A percentile compares a stretch with the other conserved stretches of the same genome.
Evolutionary conservation across 2,888 invertebrate species (phyloP).

Genomic region (Calliphora vomitoria): DNA sequence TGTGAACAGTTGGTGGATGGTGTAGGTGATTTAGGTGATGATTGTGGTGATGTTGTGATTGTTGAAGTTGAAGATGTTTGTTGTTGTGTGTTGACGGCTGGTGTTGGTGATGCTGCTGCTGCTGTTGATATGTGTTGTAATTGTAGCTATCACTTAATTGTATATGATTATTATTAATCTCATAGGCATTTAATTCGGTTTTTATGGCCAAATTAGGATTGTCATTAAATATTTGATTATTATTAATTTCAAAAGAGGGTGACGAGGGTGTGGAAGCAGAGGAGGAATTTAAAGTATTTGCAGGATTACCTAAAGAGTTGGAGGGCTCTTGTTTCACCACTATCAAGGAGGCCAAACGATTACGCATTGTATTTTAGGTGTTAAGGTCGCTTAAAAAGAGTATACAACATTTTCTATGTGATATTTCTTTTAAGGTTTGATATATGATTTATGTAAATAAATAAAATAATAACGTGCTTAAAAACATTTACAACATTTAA

Average conservation of each 20-base stretch:
- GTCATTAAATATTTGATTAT: conserved; percentile 65
- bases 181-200: conserved; percentile 77
- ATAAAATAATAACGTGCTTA: neutral
- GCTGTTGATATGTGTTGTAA: conserved; percentile 37
- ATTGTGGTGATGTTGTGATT: neutral
- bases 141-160: conserved; percentile 68
- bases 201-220: conserved; percentile 75
- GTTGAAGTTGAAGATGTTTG: conserved; percentile 9
- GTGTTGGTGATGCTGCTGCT: conserved; percentile 23
- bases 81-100: conserved; percentile 15
- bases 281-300: conserved; percentile 24
- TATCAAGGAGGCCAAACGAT: conserved; percentile 84
- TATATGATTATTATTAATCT: conserved; percentile 81
- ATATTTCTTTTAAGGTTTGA: neutral
- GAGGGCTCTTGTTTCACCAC: conserved; percentile 84
- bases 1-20: conserved; percentile 53
- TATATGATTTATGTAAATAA: neutral
- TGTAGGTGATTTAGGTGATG: conserved; percentile 11
- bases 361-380: conserved; percentile 82
- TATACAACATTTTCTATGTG: conserved; percentile 27
- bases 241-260: conserved; percentile 65
- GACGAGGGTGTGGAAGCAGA: conserved; percentile 26
- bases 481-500: conserved; percentile 60
- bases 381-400: conserved; percentile 24
- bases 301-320: conserved; percentile 65